phyloP scores from a whole-genome alignment of 1,140 invertebrate genomes.

The Bombus cullumanus region DNA sequence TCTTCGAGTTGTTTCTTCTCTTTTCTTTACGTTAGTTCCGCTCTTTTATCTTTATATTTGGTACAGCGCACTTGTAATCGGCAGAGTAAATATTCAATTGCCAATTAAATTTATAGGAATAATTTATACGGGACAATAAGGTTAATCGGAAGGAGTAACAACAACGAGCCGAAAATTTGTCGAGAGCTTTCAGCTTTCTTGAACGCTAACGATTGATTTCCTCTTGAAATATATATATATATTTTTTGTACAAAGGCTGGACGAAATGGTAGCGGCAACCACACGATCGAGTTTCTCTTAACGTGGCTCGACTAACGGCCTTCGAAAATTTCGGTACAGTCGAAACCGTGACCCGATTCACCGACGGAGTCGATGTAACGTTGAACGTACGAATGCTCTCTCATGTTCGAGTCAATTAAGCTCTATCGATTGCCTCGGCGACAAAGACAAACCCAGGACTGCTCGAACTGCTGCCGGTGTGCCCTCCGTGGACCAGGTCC shows the following conservation, averaged over 20 bases:
- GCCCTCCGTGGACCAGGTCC: constrained; percentile 3
- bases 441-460: constrained; percentile 55
- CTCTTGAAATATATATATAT: neutral
- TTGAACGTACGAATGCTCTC: constrained; percentile 60
- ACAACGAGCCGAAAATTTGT: neutral
- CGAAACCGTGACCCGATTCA: constrained; percentile 53
- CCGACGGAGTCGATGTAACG: constrained; percentile 36
- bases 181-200: neutral
- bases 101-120: neutral
- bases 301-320: neutral
- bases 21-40: no score
- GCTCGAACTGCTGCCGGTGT: constrained; percentile 11
- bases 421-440: constrained; percentile 59
- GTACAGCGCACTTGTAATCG: no score
- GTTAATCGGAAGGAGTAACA: neutral
- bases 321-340: constrained; percentile 36
- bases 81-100: neutral
- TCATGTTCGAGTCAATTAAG: constrained; percentile 66
- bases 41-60: no score
- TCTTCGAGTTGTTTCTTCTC: fast-evolving
- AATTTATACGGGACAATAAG: neutral
- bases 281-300: constrained; percentile 28
- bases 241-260: neutral
- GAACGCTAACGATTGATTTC: neutral
- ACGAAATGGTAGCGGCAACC: constrained; percentile 1